These are phyloP conservation scores for Euplexia lucipara DNA, from an alignment of 2,888 invertebrate genomes.

Conservation along the genomic window DNA sequence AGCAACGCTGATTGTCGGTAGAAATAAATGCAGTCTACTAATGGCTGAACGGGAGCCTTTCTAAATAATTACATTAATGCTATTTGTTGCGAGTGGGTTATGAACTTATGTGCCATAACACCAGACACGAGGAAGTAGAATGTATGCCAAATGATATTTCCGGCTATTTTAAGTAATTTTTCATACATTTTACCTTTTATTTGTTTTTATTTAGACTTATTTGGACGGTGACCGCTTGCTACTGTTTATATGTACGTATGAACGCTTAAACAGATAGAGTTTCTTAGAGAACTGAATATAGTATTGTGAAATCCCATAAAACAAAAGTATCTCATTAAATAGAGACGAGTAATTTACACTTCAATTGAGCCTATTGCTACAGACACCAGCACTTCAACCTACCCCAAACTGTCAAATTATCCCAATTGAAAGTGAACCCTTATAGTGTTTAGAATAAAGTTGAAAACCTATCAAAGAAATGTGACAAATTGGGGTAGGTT, in stretches of 20 bases:
- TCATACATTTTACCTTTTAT: conserved; percentile 10
- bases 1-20: neutral
- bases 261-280: no score
- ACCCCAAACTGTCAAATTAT: no score
- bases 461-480: no score
- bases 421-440: no score
- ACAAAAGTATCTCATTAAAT: neutral
- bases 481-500: no score
- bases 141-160: neutral
- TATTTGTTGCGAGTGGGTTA: neutral
- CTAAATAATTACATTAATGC: neutral
- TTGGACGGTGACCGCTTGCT: neutral
- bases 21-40: neutral
- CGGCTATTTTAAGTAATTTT: neutral
- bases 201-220: neutral
- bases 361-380: no score
- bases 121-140: neutral
- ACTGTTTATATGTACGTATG: no score
- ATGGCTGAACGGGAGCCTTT: neutral
- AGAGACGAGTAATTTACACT: neutral
- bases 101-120: neutral
- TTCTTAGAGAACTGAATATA: neutral
- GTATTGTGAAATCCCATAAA: neutral
- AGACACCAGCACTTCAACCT: no score
- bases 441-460: no score